Conservation (phyloP, 2,797 vertebrate species). For the Hafferia zeledoni region DNA sequence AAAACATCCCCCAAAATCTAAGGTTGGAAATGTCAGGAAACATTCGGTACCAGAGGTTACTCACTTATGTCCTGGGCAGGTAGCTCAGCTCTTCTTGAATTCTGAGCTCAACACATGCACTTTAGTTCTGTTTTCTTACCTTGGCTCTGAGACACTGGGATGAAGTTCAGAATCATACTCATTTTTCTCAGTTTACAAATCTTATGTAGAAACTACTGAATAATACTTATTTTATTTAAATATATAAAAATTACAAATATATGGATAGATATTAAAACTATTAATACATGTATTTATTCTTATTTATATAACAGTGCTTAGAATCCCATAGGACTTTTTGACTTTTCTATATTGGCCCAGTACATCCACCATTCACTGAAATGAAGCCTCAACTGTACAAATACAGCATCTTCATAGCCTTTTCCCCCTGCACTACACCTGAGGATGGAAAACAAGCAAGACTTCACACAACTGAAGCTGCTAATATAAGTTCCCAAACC, state of each 20-base stretch:
- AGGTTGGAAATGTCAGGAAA: not conserved
- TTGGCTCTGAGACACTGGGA: not conserved
- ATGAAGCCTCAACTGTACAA: not conserved
- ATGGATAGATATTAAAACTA: not conserved
- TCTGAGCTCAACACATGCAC: not conserved
- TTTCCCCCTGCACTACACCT: not conserved
- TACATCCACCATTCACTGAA: not conserved
- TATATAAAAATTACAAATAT: not conserved
- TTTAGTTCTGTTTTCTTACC: not conserved
- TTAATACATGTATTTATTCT: not conserved
- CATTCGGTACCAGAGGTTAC: not conserved
- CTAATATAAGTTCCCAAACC: not conserved
- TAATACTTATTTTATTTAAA: not conserved
- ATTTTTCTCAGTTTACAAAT: not conserved
- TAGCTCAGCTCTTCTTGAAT: not conserved
- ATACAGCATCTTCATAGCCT: not conserved
- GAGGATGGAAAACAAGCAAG: not conserved
- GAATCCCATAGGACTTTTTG: not conserved
- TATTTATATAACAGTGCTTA: not conserved
- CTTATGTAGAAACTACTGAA: not conserved
- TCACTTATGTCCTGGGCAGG: not conserved
- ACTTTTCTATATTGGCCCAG: not conserved
- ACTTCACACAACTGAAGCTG: not conserved
- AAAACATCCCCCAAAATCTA: not conserved
- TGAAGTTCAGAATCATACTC: not conserved